Conservation (phyloP, 2,113 vertebrate species). For the Gymnocephalus cernua region DNA sequence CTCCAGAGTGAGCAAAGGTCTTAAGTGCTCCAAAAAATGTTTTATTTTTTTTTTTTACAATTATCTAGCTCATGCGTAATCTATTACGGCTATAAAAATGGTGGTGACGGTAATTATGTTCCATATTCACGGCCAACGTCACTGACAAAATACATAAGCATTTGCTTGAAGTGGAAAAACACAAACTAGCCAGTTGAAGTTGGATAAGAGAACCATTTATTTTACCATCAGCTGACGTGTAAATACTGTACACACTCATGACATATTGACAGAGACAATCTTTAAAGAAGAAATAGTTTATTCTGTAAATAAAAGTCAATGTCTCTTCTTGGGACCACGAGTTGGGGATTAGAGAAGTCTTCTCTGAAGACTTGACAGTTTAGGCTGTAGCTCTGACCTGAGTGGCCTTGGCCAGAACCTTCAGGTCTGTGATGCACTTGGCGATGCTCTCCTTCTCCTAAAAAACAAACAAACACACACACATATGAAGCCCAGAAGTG, state of each 20-base stretch:
- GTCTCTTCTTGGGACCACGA: conserved; percentile 59
- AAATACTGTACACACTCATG: conserved; percentile 83
- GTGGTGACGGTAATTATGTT: too few species aligned
- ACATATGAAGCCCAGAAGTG: neutral
- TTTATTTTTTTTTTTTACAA: conserved; percentile 1
- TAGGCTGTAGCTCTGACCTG: conserved; percentile 78
- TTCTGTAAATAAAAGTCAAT: conserved; percentile 71
- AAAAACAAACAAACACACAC: conserved; percentile 48
- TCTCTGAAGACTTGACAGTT: conserved; percentile 53
- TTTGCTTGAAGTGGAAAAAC: conserved; percentile 5
- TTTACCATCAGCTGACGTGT: conserved; percentile 74
- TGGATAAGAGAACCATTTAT: conserved; percentile 83
- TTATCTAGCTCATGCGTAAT: neutral
- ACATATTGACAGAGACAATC: conserved; percentile 71
- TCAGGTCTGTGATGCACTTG: conserved; percentile 95
- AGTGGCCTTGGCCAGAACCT: conserved; percentile 86
- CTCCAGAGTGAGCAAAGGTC: conserved; percentile 47
- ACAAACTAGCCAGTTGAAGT: conserved; percentile 22
- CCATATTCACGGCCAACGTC: neutral
- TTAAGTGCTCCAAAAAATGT: neutral
- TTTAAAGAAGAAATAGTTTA: conserved; percentile 76
- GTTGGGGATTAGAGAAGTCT: conserved; percentile 32
- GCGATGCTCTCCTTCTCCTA: conserved; percentile 96
- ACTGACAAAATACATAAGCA: neutral
- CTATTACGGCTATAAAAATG: neutral